Conservation (phyloP, 2,888 invertebrate genomes). For the Gymnocheta viridis region DNA sequence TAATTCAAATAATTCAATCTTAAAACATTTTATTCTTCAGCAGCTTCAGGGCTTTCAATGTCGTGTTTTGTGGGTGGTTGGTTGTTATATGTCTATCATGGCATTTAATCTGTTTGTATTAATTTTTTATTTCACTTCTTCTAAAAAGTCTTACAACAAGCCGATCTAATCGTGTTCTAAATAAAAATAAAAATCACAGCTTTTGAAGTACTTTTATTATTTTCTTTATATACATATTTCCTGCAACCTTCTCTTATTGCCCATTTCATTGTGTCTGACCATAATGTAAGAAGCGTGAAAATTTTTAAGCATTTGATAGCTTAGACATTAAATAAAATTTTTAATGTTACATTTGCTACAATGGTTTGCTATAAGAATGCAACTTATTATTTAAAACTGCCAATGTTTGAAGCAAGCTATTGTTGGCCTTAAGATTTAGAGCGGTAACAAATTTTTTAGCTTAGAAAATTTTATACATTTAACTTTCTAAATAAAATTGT, state of each 20-base stretch:
- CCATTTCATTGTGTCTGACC: slow-evolving; percentile 36
- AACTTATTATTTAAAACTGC: slow-evolving; percentile 47
- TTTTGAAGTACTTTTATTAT: slow-evolving; percentile 28
- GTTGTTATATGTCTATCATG: neutral
- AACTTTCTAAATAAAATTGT: slow-evolving; percentile 47
- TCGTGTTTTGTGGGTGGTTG: slow-evolving; percentile 66
- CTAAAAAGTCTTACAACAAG: neutral
- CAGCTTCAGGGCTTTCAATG: slow-evolving; percentile 52
- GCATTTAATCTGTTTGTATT: neutral
- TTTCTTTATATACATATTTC: neutral
- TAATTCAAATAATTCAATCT: neutral
- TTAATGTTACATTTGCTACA: slow-evolving; percentile 22
- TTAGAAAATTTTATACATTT: slow-evolving; percentile 7
- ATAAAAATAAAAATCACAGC: slow-evolving; percentile 52
- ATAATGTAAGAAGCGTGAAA: slow-evolving; percentile 61
- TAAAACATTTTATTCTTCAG: slow-evolving; percentile 19
- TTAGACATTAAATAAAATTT: slow-evolving; percentile 21
- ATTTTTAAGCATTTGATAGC: slow-evolving; percentile 23
- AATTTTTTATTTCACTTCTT: neutral
- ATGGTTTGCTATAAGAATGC: neutral
- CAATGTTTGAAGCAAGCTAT: slow-evolving; percentile 11
- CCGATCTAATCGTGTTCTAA: slow-evolving; percentile 61
- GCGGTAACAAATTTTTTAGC: slow-evolving; percentile 1
- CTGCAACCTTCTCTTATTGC: neutral
- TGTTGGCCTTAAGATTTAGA: slow-evolving; percentile 61